Evolutionary conservation across 2,797 vertebrate genomes (phyloP), one percentile per base, ranked within the genome.

Genomic region (Pipistrellus kuhlii): DNA sequence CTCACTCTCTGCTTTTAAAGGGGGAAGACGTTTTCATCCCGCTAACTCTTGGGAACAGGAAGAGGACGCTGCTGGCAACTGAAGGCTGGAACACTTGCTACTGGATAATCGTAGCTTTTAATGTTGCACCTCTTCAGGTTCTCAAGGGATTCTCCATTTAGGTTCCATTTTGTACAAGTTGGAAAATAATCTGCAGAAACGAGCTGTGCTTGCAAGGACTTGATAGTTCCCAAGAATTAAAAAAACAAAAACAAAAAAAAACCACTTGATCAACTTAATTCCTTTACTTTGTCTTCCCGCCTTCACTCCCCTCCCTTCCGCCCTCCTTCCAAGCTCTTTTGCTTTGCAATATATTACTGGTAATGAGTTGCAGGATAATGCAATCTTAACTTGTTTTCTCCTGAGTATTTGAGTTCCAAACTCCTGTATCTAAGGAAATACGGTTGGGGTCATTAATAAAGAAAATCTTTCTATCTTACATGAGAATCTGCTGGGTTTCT

Each of bases 11-110:
- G 69, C 96, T 68, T 97, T 98, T 82, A 72, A 98, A 99, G 99
- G 98, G 99, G 99, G 97, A 99, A 99, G 98, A 99, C 99, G 0
- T 99, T 99, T 78, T 96, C 98, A 87, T 95, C 97, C 97, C 98
- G 98, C 97, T 98, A 98, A 97, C 1, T 0, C 95, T 46, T 1
- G 95, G 97, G 94, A 93, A 78, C 83, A 35, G 41, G 93, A 95
- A 90, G 85, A 97, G 80, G 94, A 93, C 35, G 95, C 91, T 23
- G 93, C 96, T 91, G 96, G 96, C 2, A 83, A 94, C 1, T 53
- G 86, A 98, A 98, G 97, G 96, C 96, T 96, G 97, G 96, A 98
- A 97, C 93, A 96, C 94, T 97, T 97, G 98, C 98, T 98, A 97
- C 98, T 96, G 0, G 94, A 98, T 98, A 98, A 98, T 97, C 93